These are phyloP conservation scores for Beris chalybata DNA, from an alignment of 2,888 invertebrate genomes.

Conservation along the genomic window DNA sequence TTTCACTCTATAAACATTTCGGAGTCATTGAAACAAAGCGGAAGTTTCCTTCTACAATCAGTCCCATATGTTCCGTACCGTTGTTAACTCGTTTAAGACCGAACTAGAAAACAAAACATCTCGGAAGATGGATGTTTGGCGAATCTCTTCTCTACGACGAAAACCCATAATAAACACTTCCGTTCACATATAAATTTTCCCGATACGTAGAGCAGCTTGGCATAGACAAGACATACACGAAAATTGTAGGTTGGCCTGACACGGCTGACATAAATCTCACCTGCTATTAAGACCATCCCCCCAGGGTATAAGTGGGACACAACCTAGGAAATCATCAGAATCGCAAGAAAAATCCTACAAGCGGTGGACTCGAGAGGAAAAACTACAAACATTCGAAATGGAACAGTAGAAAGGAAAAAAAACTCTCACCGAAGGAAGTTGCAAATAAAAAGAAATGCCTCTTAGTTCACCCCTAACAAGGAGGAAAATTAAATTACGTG, in stretches of 20 bases:
- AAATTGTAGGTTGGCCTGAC: constrained; percentile 20
- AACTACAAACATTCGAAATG: not conserved
- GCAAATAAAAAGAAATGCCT: constrained; percentile 15
- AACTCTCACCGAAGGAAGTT: not conserved
- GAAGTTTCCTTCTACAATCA: not conserved
- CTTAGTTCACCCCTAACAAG: constrained; percentile 27
- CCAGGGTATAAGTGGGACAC: not conserved
- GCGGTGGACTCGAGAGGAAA: not conserved
- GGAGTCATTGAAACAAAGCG: not conserved
- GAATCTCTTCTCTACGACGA: not conserved
- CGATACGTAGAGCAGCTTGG: constrained; percentile 5
- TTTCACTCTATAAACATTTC: constrained; percentile 33
- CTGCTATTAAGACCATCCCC: constrained; percentile 34
- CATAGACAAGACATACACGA: constrained; percentile 1
- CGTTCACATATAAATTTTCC: constrained; percentile 19
- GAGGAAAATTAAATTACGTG: constrained; percentile 38
- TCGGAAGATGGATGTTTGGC: constrained; percentile 13
- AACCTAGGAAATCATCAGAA: constrained; percentile 11
- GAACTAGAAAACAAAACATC: constrained; percentile 3
- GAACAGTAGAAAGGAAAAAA: not conserved
- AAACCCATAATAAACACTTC: constrained; percentile 21
- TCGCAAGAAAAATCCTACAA: not conserved
- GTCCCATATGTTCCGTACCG: not conserved
- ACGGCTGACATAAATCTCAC: constrained; percentile 35
- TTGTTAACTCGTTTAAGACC: not conserved